Evolutionary conservation across 2,113 vertebrate species (phyloP).

Genomic region (Dicrurus megarhynchus): DNA sequence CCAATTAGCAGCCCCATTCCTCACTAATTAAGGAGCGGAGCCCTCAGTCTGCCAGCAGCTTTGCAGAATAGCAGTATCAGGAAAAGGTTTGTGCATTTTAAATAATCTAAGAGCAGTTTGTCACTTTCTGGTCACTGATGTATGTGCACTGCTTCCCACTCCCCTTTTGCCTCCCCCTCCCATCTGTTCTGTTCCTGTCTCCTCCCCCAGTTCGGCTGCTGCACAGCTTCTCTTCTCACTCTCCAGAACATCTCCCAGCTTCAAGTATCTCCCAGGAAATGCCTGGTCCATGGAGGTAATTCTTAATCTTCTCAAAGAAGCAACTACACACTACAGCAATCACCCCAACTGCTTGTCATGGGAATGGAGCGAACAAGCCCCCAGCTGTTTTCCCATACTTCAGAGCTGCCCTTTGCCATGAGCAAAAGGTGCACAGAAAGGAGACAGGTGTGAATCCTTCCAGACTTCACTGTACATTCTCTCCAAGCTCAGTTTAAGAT

Average conservation of each 20-base stretch:
- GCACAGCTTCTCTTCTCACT: not conserved
- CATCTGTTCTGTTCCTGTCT: conserved; percentile 44
- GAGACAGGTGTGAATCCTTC: not conserved
- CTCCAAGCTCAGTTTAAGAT: not conserved
- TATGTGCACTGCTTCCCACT: not conserved
- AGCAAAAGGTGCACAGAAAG: not conserved
- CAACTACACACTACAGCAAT: not conserved
- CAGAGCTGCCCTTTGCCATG: not conserved
- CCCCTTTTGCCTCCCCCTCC: not conserved
- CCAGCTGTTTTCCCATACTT: not conserved
- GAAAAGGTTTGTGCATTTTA: conserved; percentile 17
- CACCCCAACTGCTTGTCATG: not conserved
- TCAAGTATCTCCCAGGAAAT: not conserved
- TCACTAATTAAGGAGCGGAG: conserved; percentile 27
- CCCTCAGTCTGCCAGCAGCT: conserved; percentile 14
- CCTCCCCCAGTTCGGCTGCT: conserved; percentile 15
- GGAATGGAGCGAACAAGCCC: not conserved
- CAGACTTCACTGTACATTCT: not conserved
- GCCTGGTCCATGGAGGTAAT: not conserved
- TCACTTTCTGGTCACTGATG: conserved; percentile 36
- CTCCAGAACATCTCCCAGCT: not conserved
- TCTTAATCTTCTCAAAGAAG: not conserved
- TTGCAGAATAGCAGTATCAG: not conserved
- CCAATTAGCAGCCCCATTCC: not conserved
- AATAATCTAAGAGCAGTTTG: conserved; percentile 4